Percentiles rank a stretch among this genome's conserved stretches.
phyloP scores from a whole-genome alignment of 2,113 vertebrate species.

The Onychostoma macrolepis region DNA sequence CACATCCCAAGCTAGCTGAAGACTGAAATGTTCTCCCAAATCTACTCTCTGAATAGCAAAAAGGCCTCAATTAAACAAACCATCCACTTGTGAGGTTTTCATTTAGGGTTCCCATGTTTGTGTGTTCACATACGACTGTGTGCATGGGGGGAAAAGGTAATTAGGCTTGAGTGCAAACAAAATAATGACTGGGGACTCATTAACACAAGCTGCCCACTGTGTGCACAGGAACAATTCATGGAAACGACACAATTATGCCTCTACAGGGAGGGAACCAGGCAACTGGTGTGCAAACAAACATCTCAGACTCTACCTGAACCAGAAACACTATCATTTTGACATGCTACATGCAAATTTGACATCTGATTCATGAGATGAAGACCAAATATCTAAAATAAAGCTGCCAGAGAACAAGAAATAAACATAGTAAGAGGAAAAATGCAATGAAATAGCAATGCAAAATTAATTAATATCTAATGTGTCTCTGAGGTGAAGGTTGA shows the following conservation, averaged over 20 bases:
- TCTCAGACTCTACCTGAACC: slow-evolving; percentile 2
- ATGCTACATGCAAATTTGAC: slow-evolving; percentile 10
- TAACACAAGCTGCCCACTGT: slow-evolving; percentile 50
- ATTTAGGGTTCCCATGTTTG: slow-evolving; percentile 45
- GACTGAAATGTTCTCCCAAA: slow-evolving; percentile 33
- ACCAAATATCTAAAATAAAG: background rate
- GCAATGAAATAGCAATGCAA: background rate
- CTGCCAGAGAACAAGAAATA: background rate
- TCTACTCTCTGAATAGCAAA: slow-evolving; percentile 11
- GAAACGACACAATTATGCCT: slow-evolving; percentile 47
- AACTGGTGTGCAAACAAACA: slow-evolving; percentile 41
- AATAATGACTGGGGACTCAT: slow-evolving; percentile 56
- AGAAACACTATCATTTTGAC: slow-evolving; percentile 2
- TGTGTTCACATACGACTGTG: slow-evolving; percentile 36
- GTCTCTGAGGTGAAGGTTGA: background rate
- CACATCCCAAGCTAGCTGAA: slow-evolving; percentile 29
- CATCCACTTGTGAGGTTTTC: background rate
- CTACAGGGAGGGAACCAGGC: background rate
- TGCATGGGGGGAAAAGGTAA: slow-evolving; percentile 22
- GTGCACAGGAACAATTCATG: slow-evolving; percentile 38
- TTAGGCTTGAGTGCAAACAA: slow-evolving; percentile 40
- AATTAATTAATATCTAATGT: background rate
- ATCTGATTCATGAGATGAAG: background rate
- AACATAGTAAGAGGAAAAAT: background rate
- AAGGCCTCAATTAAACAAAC: background rate